These are phyloP conservation scores for Coccyzus lansbergi DNA, from an alignment of 2,797 vertebrate genomes.

Conservation along the genomic window DNA sequence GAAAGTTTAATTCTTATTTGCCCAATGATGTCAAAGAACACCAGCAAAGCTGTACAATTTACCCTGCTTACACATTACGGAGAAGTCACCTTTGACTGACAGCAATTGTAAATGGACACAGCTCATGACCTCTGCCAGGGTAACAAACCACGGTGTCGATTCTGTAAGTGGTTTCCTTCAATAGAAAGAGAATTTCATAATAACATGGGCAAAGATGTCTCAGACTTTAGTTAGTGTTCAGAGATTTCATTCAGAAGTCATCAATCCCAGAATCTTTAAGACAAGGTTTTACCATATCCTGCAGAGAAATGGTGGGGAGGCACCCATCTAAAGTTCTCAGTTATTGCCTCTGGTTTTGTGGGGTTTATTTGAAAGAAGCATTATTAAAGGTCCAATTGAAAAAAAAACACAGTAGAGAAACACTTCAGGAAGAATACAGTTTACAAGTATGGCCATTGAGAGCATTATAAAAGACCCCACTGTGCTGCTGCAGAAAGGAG, in stretches of 20 bases:
- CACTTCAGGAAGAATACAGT: conserved; percentile 14
- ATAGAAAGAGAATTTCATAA: neutral
- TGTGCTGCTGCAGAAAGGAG: conserved; percentile 24
- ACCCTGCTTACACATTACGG: neutral
- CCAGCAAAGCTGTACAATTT: neutral
- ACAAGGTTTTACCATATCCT: neutral
- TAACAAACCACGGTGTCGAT: neutral
- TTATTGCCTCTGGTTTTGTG: neutral
- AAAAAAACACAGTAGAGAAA: neutral
- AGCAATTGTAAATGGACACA: neutral
- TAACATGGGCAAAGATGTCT: neutral
- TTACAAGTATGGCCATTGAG: conserved; percentile 4
- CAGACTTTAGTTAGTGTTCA: neutral
- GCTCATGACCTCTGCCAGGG: neutral
- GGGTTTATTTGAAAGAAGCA: neutral
- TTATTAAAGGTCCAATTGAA: neutral
- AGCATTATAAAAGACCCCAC: conserved; percentile 24
- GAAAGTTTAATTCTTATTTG: neutral
- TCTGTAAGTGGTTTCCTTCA: neutral
- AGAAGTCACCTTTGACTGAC: neutral
- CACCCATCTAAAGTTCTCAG: neutral
- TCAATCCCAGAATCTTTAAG: neutral
- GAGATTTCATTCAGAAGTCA: neutral
- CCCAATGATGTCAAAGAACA: neutral
- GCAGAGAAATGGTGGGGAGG: neutral